Percentiles rank a stretch among this genome's conserved stretches.
These are phyloP conservation scores for Polia nebulosa DNA, from an alignment of 2,888 invertebrate species.

Conservation along the genomic window DNA sequence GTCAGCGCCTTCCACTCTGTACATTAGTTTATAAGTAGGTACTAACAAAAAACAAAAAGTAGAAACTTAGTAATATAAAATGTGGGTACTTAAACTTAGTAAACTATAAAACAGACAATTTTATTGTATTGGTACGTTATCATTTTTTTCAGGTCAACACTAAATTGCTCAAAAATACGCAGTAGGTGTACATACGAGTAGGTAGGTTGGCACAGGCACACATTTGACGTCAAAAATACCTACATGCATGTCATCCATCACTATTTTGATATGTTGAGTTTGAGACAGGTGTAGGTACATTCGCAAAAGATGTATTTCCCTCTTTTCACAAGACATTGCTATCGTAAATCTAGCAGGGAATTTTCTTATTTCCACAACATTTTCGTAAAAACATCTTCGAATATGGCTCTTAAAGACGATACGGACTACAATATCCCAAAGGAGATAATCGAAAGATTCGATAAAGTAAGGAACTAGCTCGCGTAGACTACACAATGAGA, in stretches of 20 bases:
- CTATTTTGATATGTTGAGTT: background rate
- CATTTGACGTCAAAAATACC: background rate
- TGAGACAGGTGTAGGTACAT: conserved; percentile 7
- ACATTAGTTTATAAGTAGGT: no score
- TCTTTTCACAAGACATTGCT: conserved; percentile 39
- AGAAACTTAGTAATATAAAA: no score
- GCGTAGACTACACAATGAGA: conserved; percentile 49
- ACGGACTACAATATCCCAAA: conserved; percentile 55
- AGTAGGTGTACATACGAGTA: no score
- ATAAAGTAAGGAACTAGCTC: conserved; percentile 50
- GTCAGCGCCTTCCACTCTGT: no score
- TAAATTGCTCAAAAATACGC: background rate
- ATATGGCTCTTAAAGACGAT: conserved; percentile 46
- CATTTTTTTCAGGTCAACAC: no score
- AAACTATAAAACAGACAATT: no score
- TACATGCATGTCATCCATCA: background rate
- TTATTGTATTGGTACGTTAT: no score
- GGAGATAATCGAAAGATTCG: conserved; percentile 60
- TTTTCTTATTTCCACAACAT: conserved; percentile 33
- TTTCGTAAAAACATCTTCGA: conserved; percentile 41
- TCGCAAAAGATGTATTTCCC: conserved; percentile 22
- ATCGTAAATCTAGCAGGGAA: conserved; percentile 40
- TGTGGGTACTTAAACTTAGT: no score
- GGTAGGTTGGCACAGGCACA: background rate
- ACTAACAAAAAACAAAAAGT: no score